These are phyloP conservation scores for Hephaestus fuliginosus DNA, from an alignment of 2,797 vertebrate species.

Conservation along the genomic window DNA sequence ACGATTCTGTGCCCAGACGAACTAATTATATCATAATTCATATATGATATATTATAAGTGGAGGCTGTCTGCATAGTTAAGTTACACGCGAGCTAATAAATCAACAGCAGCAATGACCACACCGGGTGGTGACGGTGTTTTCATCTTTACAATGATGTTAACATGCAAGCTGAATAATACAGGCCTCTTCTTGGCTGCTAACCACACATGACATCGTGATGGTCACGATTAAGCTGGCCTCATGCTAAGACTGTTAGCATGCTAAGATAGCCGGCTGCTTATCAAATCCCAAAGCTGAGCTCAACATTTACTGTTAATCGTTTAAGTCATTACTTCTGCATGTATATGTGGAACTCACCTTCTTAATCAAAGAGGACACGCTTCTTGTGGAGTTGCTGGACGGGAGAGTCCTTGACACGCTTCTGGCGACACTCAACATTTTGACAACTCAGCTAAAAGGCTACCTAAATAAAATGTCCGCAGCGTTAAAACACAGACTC, in stretches of 20 bases:
- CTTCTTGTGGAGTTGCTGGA: constrained; percentile 47
- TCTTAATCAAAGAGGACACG: constrained; percentile 77
- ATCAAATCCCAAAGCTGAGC: neutral
- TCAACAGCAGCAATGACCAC: too few species aligned
- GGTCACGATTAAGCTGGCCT: constrained; percentile 15
- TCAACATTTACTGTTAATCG: neutral
- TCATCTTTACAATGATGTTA: rapidly evolving
- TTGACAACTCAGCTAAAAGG: constrained; percentile 40
- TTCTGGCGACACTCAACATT: constrained; percentile 81
- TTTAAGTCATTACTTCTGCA: rapidly evolving
- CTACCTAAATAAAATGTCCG: constrained; percentile 24
- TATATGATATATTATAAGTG: too few species aligned
- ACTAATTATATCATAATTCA: too few species aligned
- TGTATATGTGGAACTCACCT: constrained; percentile 66
- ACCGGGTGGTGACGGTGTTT: neutral
- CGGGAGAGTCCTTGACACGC: constrained; percentile 75
- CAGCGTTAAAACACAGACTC: neutral
- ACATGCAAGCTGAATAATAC: rapidly evolving
- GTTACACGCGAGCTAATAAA: neutral
- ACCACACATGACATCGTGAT: neutral
- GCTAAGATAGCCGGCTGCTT: constrained; percentile 30
- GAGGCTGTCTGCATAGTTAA: too few species aligned
- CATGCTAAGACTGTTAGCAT: constrained; percentile 49
- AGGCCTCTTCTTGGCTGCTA: rapidly evolving
- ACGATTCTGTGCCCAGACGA: rapidly evolving